phyloP scores from a whole-genome alignment of 2,888 invertebrate species.

The Mythimna pallens region DNA sequence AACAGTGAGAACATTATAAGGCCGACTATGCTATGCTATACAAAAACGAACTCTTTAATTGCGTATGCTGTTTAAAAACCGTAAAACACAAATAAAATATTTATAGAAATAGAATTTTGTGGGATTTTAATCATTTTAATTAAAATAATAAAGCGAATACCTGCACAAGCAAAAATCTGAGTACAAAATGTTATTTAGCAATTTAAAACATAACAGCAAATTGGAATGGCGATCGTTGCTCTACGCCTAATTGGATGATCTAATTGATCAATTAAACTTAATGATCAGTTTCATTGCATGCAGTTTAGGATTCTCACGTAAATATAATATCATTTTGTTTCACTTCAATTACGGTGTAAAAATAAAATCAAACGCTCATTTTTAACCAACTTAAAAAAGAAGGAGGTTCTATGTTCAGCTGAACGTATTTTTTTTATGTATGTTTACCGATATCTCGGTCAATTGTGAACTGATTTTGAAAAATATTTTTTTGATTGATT shows the following conservation, averaged over 20 bases:
- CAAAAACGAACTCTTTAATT: neutral
- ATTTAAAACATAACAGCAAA: constrained; percentile 21
- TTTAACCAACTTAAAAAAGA: neutral
- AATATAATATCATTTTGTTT: constrained; percentile 7
- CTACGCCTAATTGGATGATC: constrained; percentile 36
- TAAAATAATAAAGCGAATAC: neutral
- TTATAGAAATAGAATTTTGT: neutral
- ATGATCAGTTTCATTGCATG: constrained; percentile 3
- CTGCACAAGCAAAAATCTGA: neutral
- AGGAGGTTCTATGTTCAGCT: too few species aligned
- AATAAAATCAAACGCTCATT: neutral
- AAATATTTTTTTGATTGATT: too few species aligned
- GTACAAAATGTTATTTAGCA: neutral
- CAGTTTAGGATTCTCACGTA: constrained; percentile 18
- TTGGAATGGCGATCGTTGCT: constrained; percentile 2
- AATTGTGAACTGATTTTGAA: too few species aligned
- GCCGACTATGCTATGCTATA: too few species aligned
- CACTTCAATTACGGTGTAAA: neutral
- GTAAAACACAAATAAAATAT: too few species aligned
- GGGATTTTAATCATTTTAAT: neutral
- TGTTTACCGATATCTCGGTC: too few species aligned
- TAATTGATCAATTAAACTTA: constrained; percentile 36
- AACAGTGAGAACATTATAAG: too few species aligned
- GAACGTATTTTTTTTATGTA: too few species aligned
- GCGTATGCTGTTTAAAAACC: too few species aligned